phyloP scores from a whole-genome alignment of 1,140 invertebrate species.

The Drosophila lini region DNA sequence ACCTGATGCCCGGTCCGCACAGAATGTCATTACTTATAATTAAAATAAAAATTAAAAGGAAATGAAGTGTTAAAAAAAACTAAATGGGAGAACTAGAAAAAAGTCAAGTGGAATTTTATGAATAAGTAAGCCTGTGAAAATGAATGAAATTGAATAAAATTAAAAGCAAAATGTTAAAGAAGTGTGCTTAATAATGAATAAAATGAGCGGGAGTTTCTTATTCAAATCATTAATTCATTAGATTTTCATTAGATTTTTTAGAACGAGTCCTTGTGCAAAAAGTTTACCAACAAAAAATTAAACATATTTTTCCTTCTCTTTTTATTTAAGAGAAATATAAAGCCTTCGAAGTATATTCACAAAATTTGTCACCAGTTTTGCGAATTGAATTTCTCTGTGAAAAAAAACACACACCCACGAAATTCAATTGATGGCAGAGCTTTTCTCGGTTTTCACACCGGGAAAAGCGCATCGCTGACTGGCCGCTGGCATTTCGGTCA shows the following conservation, averaged over 20 bases:
- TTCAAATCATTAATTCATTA: too few relatives aligned
- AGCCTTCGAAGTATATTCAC: not conserved
- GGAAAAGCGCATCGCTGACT: constrained; percentile 10
- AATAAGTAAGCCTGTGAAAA: not conserved
- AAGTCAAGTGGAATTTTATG: not conserved
- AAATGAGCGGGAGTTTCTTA: not conserved
- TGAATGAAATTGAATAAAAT: not conserved
- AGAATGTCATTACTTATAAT: constrained; percentile 10
- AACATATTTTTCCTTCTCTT: accelerated
- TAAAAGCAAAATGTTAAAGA: not conserved
- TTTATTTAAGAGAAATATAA: not conserved
- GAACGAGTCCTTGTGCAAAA: too few relatives aligned
- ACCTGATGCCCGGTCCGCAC: not conserved
- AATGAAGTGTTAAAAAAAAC: not conserved
- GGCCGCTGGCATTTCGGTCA: constrained; percentile 16
- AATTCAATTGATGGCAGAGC: constrained; percentile 4
- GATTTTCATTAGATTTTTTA: too few relatives aligned
- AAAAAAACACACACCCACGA: not conserved
- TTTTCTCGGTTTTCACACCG: constrained; percentile 12
- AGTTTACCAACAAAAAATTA: too few relatives aligned
- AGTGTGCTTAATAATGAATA: not conserved
- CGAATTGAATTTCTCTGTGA: not conserved
- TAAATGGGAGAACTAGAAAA: not conserved
- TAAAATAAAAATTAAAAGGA: constrained; percentile 12
- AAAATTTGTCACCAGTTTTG: not conserved